Base-by-base conservation (phyloP, 2,888 invertebrate genomes). In the Pristionchus maxplancki region DNA sequence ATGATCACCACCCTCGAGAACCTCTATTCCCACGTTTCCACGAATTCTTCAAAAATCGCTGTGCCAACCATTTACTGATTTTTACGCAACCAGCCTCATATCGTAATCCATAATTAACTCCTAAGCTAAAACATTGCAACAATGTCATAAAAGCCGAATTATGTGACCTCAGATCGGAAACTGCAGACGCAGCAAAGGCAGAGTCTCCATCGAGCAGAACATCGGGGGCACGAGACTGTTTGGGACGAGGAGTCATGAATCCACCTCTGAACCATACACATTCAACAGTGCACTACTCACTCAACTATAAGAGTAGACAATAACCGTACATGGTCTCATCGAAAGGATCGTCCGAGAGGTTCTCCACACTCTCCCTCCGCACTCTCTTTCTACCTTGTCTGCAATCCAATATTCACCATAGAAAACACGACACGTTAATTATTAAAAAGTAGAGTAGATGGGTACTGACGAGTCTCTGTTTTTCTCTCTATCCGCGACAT, bases 101-200 rank as follows among this genome's bases (percentile, higher is more conserved):
- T n/a, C n/a, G n/a, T n/a, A n/a, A n/a, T n/a, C n/a, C n/a, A n/a
- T n/a, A n/a, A n/a, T n/a, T n/a, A n/a, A n/a, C n/a, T n/a, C n/a
- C n/a, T n/a, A n/a, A n/a, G n/a, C n/a, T n/a, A n/a, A n/a, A n/a
- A n/a, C n/a, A n/a, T n/a, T n/a, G n/a, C n/a, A n/a, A n/a, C n/a
- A n/a, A n/a, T n/a, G n/a, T n/a, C n/a, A n/a, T n/a, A n/a, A n/a
- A n/a, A n/a, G n/a, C n/a, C n/a, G n/a, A n/a, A n/a, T n/a, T n/a
- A n/a, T n/a, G n/a, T 90, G 15, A 87, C 87, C 87, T 87, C n/a
- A 93, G 88, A 88, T 93, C 93, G 24, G 92, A 92, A 8, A 93
- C 93, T 24, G 91, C 92, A 40, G 93, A 93, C 0, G 92, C 91
- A 11, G 93, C 93, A 89, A 93, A 93, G 20, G 93, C 93, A 1